Percentiles rank a stretch among this genome's conserved stretches.
Evolutionary conservation across 2,113 vertebrate species (phyloP).

Genomic region (Lanius ludovicianus): DNA sequence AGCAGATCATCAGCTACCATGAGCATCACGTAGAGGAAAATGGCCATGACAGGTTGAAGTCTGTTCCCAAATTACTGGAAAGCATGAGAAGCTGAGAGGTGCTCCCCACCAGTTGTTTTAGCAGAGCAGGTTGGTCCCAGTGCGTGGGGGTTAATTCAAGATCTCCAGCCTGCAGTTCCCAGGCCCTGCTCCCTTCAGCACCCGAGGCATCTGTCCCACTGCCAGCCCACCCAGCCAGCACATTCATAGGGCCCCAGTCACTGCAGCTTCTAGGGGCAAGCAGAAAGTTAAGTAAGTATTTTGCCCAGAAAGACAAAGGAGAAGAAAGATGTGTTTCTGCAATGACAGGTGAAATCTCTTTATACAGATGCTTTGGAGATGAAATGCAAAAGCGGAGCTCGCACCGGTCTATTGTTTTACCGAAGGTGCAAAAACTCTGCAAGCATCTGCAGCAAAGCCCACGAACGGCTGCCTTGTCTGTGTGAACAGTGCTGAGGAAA

Average conservation of each 20-base stretch:
- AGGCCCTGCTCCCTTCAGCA: background rate
- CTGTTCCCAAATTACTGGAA: conserved; percentile 9
- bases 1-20: background rate
- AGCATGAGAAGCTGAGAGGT: background rate
- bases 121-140: background rate
- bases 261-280: background rate
- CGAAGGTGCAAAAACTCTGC: background rate
- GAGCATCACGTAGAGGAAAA: background rate
- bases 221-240: background rate
- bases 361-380: background rate
- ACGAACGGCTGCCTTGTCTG: background rate
- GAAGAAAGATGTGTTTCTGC: background rate
- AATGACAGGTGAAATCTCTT: background rate
- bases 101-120: background rate
- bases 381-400: background rate
- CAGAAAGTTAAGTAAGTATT: background rate
- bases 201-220: background rate
- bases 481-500: background rate
- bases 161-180: background rate
- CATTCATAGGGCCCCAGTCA: background rate
- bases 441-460: background rate
- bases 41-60: background rate
- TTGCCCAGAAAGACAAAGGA: background rate
- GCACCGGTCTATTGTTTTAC: background rate
- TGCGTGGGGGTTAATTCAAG: background rate